Conservation (phyloP, 2,888 invertebrate species). For the Pristionchus arcanus region DNA sequence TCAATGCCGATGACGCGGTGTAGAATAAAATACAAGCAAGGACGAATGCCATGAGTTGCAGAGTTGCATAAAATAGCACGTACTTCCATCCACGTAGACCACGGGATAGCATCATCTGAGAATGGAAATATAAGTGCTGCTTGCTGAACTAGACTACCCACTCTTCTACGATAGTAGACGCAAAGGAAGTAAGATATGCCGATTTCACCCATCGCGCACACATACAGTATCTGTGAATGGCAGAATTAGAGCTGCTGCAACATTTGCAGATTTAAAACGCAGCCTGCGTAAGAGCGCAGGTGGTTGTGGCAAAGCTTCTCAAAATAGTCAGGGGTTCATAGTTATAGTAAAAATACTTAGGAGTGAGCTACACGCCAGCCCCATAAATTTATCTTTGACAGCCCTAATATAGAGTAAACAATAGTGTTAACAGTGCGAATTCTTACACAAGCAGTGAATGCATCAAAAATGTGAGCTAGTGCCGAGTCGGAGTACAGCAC, state of each 20-base stretch:
- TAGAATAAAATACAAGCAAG: background rate
- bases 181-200: background rate
- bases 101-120: background rate
- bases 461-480: background rate
- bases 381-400: too few relatives aligned
- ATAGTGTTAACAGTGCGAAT: background rate
- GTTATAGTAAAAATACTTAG: too few relatives aligned
- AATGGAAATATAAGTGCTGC: too few relatives aligned
- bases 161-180: background rate
- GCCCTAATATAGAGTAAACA: too few relatives aligned
- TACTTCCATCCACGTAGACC: background rate
- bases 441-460: background rate
- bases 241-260: too few relatives aligned
- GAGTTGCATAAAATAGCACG: background rate
- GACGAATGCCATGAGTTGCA: too few relatives aligned
- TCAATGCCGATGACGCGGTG: background rate
- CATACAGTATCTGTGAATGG: background rate
- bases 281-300: too few relatives aligned
- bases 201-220: background rate
- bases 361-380: too few relatives aligned
- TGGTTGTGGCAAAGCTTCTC: too few relatives aligned
- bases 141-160: background rate
- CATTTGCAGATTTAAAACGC: too few relatives aligned
- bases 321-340: too few relatives aligned
- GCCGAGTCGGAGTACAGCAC: background rate